Evolutionary conservation across 2,113 vertebrate genomes (phyloP), one percentile per base, ranked within the genome.

Genomic region (Spilogale gracilis): DNA sequence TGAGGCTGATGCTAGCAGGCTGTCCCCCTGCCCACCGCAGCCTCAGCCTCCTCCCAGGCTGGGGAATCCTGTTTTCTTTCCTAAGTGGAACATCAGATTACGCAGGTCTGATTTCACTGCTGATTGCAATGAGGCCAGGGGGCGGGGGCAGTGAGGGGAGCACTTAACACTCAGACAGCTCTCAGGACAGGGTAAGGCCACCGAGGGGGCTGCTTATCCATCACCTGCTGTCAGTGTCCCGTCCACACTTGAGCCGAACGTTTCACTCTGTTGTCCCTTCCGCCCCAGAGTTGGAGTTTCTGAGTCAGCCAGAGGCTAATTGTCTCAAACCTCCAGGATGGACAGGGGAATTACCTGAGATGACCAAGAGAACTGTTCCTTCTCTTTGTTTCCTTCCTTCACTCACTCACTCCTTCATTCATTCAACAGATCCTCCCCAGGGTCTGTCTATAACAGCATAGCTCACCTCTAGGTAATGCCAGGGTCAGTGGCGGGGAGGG

Each of bases 81-180:
- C 98, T 99, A 99, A 99, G 99, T 99, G 99, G 99, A 99, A 99
- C 99, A 99, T 99, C 99, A 99, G 99, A 99, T 99, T 99, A 99
- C 99, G 98, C 98, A 97, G 99, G 98, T 99, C 99, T 99, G 99
- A 99, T 99, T 99, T 99, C 99, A 99, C 98, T 98, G 98, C 98
- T 99, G 99, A 99, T 99, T 99, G 99, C 23, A 12, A 38, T 38
- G 38, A 38, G 38, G 38, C 38, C 38, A 4, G 74, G 3, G 45
- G 74, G 27, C 12, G 20, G 98, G 98, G 98, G 11, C 73, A 45
- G n/a, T 32, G 12, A 30, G 88, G 58, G 69, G 25, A 43, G 97
- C 99, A 99, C 99, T 99, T 99, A 99, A 99, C 99, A 98, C 98
- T 99, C 99, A 99, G 99, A 99, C 99, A 99, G 99, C 98, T 98